Base-by-base conservation (phyloP, 2,797 vertebrate species). In the Sebastes trivittatus region DNA sequence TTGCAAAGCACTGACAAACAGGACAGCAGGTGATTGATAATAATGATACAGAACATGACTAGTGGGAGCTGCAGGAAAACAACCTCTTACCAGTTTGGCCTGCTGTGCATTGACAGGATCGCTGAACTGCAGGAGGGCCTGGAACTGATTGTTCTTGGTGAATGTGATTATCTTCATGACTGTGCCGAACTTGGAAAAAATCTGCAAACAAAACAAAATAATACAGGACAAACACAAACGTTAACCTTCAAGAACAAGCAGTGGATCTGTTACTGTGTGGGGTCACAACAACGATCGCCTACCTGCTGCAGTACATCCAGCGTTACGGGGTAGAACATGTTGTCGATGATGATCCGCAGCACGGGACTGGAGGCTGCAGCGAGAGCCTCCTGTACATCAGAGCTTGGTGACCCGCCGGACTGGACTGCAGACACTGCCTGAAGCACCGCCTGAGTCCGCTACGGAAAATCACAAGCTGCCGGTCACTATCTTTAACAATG, bases 81-180 rank as follows among this genome's bases (percentile, higher is more conserved):
- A 3, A 16, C 5, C 34, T 58, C 97, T 95, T 92, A 99, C 98
- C 94, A 97, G 95, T 92, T 99, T 99, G 86, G 98, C 97, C 93
- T 99, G 98, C 77, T 99, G 98, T 16, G 98, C 98, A 1, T 97
- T 98, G 67, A 97, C 92, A 34, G 98, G 97, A 89, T 99, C 98
- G 2, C 97, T 98, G 92, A 97, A 99, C 85, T 99, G 98, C 69
- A 99, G 96, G 69, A 99, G 96, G 75, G 98, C 98, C 95, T 99
- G 98, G 94, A 99, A 99, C 94, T 99, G 98, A 94, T 99, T 99
- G 94, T 99, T 99, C 96, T 99, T 99, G 85, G 98, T 99, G 92
- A 99, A 99, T 38, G 98, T 99, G 94, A 99, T 99, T 93, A 99
- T 99, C 96, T 99, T 99, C 97, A 99, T 95, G 70, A 99, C 98